These are phyloP conservation scores for Eulimnadia texana DNA, from an alignment of 1,140 invertebrate species.

Conservation along the genomic window DNA sequence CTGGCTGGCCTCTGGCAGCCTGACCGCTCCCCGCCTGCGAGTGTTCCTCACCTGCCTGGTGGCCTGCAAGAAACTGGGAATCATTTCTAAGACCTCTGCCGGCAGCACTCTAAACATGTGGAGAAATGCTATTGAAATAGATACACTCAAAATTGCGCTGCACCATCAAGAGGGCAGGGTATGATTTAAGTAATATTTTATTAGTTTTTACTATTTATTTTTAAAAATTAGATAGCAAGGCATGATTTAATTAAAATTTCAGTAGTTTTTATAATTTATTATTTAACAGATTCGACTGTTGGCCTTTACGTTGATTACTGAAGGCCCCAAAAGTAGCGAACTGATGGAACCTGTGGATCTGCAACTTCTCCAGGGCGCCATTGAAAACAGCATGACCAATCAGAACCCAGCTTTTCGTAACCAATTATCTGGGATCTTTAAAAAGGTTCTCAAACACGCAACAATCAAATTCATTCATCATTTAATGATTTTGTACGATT, in stretches of 20 bases:
- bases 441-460: neutral
- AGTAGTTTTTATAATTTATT: neutral
- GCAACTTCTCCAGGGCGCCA: neutral
- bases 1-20: neutral
- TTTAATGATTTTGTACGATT: neutral
- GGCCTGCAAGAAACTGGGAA: neutral
- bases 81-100: neutral
- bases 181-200: neutral
- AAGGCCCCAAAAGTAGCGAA: neutral
- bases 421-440: neutral
- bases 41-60: neutral
- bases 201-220: neutral
- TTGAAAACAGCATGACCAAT: neutral
- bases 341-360: neutral
- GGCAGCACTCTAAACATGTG: neutral
- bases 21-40: neutral
- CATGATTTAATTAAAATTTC: neutral
- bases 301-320: neutral
- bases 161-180: neutral
- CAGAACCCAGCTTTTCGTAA: neutral
- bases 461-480: too few relatives aligned
- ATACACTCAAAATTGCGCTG: neutral
- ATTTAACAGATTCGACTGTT: neutral
- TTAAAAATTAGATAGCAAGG: neutral
- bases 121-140: neutral